phyloP scores from a whole-genome alignment of 2,888 invertebrate species.

The Nephrotoma guestfalica region DNA sequence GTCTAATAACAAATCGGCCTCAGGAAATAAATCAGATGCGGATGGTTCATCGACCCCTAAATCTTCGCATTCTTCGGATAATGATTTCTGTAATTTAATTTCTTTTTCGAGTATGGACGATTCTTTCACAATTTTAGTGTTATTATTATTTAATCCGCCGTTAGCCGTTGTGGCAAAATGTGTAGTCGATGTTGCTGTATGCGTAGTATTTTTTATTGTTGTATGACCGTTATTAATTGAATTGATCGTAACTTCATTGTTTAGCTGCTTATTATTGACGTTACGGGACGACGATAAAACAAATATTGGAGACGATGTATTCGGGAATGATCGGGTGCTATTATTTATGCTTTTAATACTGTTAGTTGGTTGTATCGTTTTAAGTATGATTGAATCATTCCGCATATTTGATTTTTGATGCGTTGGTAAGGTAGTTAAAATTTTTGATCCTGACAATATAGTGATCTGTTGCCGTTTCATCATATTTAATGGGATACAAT shows the following conservation, averaged over 20 bases:
- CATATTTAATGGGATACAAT: background rate
- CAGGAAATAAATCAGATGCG: conserved; percentile 64
- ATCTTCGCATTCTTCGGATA: conserved; percentile 67
- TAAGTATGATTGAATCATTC: background rate
- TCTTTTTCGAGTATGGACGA: conserved; percentile 25
- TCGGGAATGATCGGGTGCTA: background rate
- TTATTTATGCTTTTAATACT: background rate
- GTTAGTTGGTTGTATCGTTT: background rate
- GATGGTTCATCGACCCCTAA: conserved; percentile 65
- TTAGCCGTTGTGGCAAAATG: background rate
- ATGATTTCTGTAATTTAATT: conserved; percentile 47
- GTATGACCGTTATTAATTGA: background rate
- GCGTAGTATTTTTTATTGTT: background rate
- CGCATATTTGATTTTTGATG: background rate
- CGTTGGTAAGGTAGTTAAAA: background rate
- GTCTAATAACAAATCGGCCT: conserved; percentile 57
- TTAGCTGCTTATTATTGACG: background rate
- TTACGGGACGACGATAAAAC: background rate
- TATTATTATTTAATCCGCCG: background rate
- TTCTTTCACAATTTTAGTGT: background rate
- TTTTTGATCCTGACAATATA: background rate
- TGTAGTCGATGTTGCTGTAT: background rate
- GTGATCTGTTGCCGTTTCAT: background rate
- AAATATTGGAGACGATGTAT: background rate
- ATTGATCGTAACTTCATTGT: background rate